These are phyloP conservation scores for Antigone vipio DNA, from an alignment of 2,113 vertebrate genomes.

Conservation along the genomic window DNA sequence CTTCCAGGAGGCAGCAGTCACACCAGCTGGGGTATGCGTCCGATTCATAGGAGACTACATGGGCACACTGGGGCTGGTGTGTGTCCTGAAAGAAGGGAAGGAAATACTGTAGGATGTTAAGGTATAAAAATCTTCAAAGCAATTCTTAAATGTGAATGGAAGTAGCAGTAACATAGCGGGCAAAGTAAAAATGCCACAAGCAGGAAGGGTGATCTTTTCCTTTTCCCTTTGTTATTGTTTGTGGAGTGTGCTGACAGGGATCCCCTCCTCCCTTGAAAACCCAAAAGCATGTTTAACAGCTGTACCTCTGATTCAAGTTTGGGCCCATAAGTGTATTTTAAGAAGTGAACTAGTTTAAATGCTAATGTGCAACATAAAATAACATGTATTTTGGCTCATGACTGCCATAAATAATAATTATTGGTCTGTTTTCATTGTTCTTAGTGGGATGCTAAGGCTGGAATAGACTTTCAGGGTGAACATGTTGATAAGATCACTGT, in stretches of 20 bases:
- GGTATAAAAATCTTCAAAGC: not conserved
- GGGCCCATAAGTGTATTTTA: not conserved
- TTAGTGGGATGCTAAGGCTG: not conserved
- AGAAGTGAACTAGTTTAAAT: not conserved
- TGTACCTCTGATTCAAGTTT: not conserved
- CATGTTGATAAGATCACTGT: not conserved
- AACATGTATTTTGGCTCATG: not conserved
- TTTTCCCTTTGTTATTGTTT: not conserved
- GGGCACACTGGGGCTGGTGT: rapidly evolving
- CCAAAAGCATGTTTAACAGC: not conserved
- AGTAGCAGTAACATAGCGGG: not conserved
- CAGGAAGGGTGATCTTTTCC: not conserved
- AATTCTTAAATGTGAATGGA: not conserved
- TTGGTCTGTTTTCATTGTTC: not conserved
- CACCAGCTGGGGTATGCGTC: rapidly evolving
- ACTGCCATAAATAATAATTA: not conserved
- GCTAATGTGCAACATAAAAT: not conserved
- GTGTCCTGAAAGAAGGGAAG: not conserved
- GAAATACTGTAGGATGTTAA: not conserved
- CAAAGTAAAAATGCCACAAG: not conserved
- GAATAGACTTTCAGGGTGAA: not conserved
- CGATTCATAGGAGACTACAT: not conserved
- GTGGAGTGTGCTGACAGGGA: not conserved
- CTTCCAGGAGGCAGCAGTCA: not conserved
- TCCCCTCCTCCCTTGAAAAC: not conserved